Evolutionary conservation across 2,888 invertebrate species (phyloP).

Genomic region (Lepidochrysops patricia): DNA sequence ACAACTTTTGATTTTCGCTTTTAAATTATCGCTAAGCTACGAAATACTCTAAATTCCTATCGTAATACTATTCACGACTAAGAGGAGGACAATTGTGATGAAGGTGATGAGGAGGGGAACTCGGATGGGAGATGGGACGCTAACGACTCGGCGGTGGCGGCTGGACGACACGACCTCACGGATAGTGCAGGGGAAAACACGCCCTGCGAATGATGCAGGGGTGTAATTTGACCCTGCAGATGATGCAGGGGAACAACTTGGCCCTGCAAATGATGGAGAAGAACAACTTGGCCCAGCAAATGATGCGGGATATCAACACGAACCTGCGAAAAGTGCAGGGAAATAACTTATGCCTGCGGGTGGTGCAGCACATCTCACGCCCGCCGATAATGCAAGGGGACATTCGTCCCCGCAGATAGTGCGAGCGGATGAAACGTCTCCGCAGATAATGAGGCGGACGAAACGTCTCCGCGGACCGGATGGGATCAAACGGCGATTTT

Average conservation of each 20-base stretch:
- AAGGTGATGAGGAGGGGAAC: slow-evolving; percentile 29
- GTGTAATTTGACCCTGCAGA: no score
- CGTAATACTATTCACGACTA: slow-evolving; percentile 52
- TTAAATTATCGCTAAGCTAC: slow-evolving; percentile 49
- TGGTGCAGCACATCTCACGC: no score
- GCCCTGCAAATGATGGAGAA: no score
- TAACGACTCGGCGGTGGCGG: slow-evolving; percentile 20
- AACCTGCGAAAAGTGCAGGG: no score
- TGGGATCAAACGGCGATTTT: slow-evolving; percentile 28
- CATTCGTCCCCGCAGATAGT: not conserved
- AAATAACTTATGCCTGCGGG: no score
- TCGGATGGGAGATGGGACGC: slow-evolving; percentile 27
- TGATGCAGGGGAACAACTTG: no score
- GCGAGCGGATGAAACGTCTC: not conserved
- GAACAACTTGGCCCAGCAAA: no score
- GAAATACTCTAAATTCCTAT: slow-evolving; percentile 54
- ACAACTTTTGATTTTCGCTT: slow-evolving; percentile 60
- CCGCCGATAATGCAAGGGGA: no score
- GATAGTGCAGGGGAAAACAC: no score
- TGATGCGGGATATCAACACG: no score
- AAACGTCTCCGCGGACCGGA: not conserved
- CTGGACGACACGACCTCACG: no score
- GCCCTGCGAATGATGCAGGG: no score
- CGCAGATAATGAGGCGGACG: not conserved
- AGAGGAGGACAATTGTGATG: slow-evolving; percentile 42